phyloP scores from a whole-genome alignment of 2,113 vertebrate species.

The Cyphomyrus discorhynchus region DNA sequence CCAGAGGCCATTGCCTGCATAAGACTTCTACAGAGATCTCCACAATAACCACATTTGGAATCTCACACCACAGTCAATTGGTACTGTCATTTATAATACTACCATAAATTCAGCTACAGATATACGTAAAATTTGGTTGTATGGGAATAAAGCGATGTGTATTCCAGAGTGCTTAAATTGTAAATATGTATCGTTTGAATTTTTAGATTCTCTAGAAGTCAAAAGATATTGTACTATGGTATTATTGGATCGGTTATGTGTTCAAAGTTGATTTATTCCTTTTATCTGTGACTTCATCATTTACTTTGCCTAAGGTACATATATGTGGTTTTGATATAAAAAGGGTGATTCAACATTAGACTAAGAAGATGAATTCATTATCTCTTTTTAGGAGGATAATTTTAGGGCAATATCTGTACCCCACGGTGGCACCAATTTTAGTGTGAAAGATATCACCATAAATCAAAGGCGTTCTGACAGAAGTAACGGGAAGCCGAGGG shows the following conservation, averaged over 20 bases:
- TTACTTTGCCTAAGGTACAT: not conserved
- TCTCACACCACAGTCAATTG: not conserved
- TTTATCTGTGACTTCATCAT: not conserved
- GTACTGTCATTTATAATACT: not conserved
- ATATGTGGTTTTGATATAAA: not conserved
- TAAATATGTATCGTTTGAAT: not conserved
- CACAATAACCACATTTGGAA: not conserved
- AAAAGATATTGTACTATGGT: not conserved
- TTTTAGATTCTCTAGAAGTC: not conserved
- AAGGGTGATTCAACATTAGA: not conserved
- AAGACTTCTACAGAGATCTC: not conserved
- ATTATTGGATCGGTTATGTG: not conserved
- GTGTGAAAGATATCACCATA: not conserved
- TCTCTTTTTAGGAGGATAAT: not conserved
- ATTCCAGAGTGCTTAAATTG: not conserved
- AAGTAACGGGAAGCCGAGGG: not conserved
- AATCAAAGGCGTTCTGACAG: not conserved
- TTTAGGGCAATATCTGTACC: not conserved
- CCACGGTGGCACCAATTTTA: not conserved
- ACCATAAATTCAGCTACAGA: not conserved
- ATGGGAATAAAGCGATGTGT: not conserved
- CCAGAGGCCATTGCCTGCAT: not conserved
- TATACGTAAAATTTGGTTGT: not conserved
- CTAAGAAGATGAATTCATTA: not conserved
- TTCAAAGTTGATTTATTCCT: not conserved